Evolutionary conservation across 2,113 vertebrate species (phyloP).

Genomic region (Aramus guarauna): DNA sequence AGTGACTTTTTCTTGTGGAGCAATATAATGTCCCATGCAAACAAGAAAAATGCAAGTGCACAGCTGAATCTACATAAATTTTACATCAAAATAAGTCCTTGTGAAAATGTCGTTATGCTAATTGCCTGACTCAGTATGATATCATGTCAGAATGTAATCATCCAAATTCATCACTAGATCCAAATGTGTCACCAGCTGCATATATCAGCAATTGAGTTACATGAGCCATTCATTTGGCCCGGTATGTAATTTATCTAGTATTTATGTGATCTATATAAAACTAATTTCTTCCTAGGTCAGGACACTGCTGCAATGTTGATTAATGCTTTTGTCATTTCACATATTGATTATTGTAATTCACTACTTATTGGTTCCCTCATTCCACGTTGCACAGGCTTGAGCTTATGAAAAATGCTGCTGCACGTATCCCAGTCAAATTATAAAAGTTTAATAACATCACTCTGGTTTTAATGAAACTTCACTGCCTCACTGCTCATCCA

Average conservation of each 20-base stretch:
- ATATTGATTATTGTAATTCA: slow-evolving; percentile 64
- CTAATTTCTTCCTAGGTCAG: slow-evolving; percentile 14
- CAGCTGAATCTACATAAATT: slow-evolving; percentile 31
- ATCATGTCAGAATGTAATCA: slow-evolving; percentile 41
- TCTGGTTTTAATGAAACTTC: slow-evolving; percentile 35
- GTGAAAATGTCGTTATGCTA: slow-evolving; percentile 27
- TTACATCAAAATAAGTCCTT: slow-evolving; percentile 31
- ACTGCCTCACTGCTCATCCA: not conserved
- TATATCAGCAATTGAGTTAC: slow-evolving; percentile 12
- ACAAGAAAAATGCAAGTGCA: not conserved
- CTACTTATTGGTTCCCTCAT: not conserved
- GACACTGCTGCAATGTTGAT: slow-evolving; percentile 4
- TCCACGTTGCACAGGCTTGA: not conserved
- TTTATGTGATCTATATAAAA: slow-evolving; percentile 25
- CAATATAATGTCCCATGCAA: not conserved
- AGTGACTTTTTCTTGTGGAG: not conserved
- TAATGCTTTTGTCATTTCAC: slow-evolving; percentile 53
- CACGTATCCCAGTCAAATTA: slow-evolving; percentile 2
- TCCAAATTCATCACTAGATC: slow-evolving; percentile 43
- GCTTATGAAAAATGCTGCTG: not conserved
- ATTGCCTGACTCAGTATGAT: slow-evolving; percentile 28
- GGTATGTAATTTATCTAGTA: slow-evolving; percentile 20
- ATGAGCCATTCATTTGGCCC: slow-evolving; percentile 13
- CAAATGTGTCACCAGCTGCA: slow-evolving; percentile 44
- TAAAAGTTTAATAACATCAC: slow-evolving; percentile 23